Base-by-base conservation (phyloP, 1,140 invertebrate genomes). In the Penaeus japonicus region DNA sequence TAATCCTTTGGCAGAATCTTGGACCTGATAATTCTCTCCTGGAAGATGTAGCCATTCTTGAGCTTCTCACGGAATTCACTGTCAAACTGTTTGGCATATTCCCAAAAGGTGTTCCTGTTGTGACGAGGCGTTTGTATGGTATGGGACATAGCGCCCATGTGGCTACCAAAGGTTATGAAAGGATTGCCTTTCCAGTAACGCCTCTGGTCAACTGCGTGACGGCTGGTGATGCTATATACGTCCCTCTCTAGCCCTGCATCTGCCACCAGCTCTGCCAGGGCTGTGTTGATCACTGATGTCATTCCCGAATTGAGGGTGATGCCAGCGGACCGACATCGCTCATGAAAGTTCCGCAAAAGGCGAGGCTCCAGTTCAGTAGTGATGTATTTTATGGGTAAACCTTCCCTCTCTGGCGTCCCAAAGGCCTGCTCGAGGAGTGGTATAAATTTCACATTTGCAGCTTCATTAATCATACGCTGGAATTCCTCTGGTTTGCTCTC, bases 231-330 rank as follows among this genome's bases (percentile, higher is more conserved):
- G 39, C 18, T 78, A 30, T 59, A 39, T 1, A 4, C 54, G 18
- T 85, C 73, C 4, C 30, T 18, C 17, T 10, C 27, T 15, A 85
- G 3, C 2, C 84, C 84, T 1, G 73, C 84, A 53, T 85, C 84
- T 55, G 53, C 30, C 73, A 78, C 84, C 5, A 85, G 84, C 15
- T 78, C 84, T 5, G 78, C 73, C 53, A 85, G 47, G 27, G 84
- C 84, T 7, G 65, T 77, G 84, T 85, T 77, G 4, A 85, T 32
- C 27, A 57, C 53, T 10, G 27, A 24, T 3, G 24, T 15, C 10
- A 85, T 35, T 7, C 73, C 84, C 0, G 70, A 77, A 53, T 85
- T 85, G 2, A 85, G 12, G 5, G 84, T 78, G 4, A 85, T 18
- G 0, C 53, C 73, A 39, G 39, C 47, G 57, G 10, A 18, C 7